These are phyloP conservation scores for Eulemur macaco DNA, from an alignment of 2,113 vertebrate genomes.

Conservation along the genomic window DNA sequence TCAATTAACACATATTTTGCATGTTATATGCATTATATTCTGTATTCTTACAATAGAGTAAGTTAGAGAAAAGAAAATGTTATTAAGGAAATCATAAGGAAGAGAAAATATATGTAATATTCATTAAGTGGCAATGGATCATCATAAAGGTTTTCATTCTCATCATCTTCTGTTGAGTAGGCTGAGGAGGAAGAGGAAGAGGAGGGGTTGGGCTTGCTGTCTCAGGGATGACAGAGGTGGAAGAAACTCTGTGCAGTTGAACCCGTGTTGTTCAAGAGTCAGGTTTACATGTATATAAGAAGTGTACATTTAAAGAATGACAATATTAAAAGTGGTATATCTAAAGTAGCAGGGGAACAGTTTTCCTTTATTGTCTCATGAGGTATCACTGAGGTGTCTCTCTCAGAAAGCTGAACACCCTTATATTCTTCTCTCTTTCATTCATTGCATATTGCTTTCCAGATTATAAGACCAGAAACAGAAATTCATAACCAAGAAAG, in stretches of 20 bases:
- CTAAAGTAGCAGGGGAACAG: neutral
- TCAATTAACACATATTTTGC: neutral
- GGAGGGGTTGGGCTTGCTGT: neutral
- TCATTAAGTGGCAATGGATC: neutral
- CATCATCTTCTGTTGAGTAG: neutral
- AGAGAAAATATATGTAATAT: neutral
- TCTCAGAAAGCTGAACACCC: neutral
- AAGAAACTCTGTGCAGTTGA: neutral
- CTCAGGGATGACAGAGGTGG: neutral
- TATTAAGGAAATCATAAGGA: neutral
- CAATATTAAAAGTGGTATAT: neutral
- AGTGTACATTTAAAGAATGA: neutral
- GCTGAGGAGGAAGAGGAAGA: neutral
- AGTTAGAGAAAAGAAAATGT: neutral
- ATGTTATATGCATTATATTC: neutral
- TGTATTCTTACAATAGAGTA: neutral
- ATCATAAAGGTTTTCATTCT: neutral
- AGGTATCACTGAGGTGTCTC: neutral
- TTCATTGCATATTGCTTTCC: neutral
- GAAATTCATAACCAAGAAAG: neutral
- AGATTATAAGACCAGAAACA: neutral
- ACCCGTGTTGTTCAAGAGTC: neutral
- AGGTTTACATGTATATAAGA: neutral
- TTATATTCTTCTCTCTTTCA: neutral
- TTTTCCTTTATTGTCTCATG: neutral